Percentiles rank a stretch among this genome's conserved stretches.
Conservation (phyloP, 2,888 invertebrate genomes). For the Petrolisthes cinctipes region DNA sequence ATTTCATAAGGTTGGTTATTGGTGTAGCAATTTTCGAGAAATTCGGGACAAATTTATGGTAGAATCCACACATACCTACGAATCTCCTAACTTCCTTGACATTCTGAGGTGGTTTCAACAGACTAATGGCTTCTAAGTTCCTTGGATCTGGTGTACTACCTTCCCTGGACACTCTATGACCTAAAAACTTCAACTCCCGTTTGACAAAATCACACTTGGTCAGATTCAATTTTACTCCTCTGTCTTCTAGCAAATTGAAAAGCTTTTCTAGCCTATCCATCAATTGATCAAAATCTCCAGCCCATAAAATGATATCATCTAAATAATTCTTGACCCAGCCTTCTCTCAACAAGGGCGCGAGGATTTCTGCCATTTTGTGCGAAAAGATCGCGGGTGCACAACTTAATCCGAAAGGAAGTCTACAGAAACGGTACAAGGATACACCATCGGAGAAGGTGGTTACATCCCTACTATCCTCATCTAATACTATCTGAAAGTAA, state of each 20-base stretch:
- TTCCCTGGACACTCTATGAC: not conserved
- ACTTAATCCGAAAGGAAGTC: slow-evolving; percentile 53
- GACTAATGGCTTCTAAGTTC: not conserved
- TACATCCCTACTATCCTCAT: not conserved
- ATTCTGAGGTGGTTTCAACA: not conserved
- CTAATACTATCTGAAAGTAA: not conserved
- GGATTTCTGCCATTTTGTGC: slow-evolving; percentile 69
- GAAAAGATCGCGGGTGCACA: slow-evolving; percentile 68
- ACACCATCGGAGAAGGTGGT: not conserved
- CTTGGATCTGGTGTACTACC: not conserved
- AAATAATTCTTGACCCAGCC: slow-evolving; percentile 36
- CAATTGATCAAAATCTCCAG: not conserved
- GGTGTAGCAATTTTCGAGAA: slow-evolving; percentile 14
- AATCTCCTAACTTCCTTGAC: slow-evolving; percentile 13
- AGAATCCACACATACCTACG: not conserved
- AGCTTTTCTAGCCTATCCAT: not conserved
- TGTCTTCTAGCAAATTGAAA: not conserved
- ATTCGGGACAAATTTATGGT: not conserved
- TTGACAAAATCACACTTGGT: not conserved
- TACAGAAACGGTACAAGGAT: no score
- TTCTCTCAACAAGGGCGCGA: slow-evolving; percentile 66
- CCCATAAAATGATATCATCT: not conserved
- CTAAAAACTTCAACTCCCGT: not conserved
- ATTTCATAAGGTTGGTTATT: not conserved
- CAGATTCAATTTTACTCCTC: not conserved